A percentile compares a stretch with the other conserved stretches of the same genome.
phyloP scores from a whole-genome alignment of 2,888 invertebrate genomes.

The Timema podura region DNA sequence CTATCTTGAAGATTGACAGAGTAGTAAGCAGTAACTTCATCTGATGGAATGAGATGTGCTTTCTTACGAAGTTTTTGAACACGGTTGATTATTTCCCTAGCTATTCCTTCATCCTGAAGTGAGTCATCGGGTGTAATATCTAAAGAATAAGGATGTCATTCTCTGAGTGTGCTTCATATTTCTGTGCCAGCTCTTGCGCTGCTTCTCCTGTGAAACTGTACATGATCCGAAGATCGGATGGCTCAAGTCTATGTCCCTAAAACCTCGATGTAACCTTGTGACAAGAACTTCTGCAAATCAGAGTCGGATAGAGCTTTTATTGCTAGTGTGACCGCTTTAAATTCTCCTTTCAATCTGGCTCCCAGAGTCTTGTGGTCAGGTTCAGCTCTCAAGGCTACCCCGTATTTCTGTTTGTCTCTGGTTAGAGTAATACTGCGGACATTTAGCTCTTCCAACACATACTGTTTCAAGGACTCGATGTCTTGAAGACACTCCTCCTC shows the following conservation, averaged over 20 bases:
- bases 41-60: constrained; percentile 86
- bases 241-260: constrained; percentile 72
- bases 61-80: constrained; percentile 95
- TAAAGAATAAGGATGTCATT: constrained; percentile 85
- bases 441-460: constrained; percentile 91
- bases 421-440: constrained; percentile 79
- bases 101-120: constrained; percentile 90
- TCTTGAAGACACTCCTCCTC: constrained; percentile 73
- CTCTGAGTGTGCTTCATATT: constrained; percentile 88
- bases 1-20: constrained; percentile 54
- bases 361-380: constrained; percentile 93
- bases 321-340: constrained; percentile 78
- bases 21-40: constrained; percentile 81
- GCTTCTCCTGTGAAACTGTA: constrained; percentile 64
- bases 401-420: constrained; percentile 87
- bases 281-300: constrained; percentile 72
- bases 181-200: constrained; percentile 56
- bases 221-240: constrained; percentile 77
- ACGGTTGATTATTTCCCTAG: constrained; percentile 93
- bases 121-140: constrained; percentile 86
- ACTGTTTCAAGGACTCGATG: constrained; percentile 71
- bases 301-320: constrained; percentile 72
- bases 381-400: constrained; percentile 85
- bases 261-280: constrained; percentile 66
- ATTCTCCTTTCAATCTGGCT: constrained; percentile 80